Conservation (phyloP, 1,140 invertebrate genomes). For the Meteorus sp. region DNA sequence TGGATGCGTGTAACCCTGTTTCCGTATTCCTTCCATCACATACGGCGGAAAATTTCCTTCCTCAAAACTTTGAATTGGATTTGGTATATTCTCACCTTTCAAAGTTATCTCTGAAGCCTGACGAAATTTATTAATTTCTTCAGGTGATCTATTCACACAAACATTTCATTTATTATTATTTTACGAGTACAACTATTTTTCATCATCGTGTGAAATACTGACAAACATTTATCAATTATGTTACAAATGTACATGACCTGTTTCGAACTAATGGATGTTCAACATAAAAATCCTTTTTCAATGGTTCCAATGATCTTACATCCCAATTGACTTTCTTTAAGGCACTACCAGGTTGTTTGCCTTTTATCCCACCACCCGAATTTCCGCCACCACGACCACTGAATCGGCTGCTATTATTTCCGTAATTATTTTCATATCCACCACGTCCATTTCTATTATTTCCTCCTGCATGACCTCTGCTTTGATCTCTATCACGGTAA, state of each 20-base stretch:
- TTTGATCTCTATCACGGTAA: constrained; percentile 49
- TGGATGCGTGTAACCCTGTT: constrained; percentile 63
- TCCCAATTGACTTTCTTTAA: constrained; percentile 70
- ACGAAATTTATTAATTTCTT: constrained; percentile 63
- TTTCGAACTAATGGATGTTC: constrained; percentile 64
- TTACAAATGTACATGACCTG: constrained; percentile 44
- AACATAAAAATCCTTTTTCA: constrained; percentile 74
- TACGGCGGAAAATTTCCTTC: constrained; percentile 67
- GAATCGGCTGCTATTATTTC: constrained; percentile 42
- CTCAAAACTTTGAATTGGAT: constrained; percentile 68
- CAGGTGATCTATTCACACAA: constrained; percentile 48
- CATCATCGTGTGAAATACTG: background rate
- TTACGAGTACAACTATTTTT: background rate
- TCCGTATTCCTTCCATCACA: constrained; percentile 59
- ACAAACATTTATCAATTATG: constrained; percentile 9
- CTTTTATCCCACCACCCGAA: constrained; percentile 49
- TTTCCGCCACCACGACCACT: constrained; percentile 50
- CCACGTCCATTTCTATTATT: constrained; percentile 45
- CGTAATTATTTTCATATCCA: constrained; percentile 45
- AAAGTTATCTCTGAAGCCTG: constrained; percentile 63
- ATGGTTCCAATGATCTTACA: constrained; percentile 61
- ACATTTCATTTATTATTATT: constrained; percentile 18
- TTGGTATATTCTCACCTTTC: constrained; percentile 64
- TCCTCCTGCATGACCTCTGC: constrained; percentile 46
- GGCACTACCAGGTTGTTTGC: constrained; percentile 59